A percentile compares a stretch with the other conserved stretches of the same genome.
Evolutionary conservation across 2,113 vertebrate genomes (phyloP).

Genomic region (Camelus bactrianus): DNA sequence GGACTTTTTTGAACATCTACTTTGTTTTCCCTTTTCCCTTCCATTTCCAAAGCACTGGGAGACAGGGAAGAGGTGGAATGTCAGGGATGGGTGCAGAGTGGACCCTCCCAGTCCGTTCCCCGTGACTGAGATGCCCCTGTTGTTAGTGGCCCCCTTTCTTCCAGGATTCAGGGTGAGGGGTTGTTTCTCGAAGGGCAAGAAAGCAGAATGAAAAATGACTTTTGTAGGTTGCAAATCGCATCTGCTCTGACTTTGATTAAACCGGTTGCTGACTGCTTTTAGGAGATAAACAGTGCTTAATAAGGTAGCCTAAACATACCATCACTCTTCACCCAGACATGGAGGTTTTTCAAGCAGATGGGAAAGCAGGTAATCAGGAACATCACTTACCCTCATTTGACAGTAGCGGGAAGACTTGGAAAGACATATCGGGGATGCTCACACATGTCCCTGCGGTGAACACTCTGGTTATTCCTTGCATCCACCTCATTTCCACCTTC

Average conservation of each 20-base stretch:
- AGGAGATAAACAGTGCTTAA: slow-evolving; percentile 64
- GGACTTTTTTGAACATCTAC: background rate
- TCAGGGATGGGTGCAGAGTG: background rate
- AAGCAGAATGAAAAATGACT: slow-evolving; percentile 26
- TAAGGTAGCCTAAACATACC: background rate
- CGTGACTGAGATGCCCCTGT: rapidly evolving
- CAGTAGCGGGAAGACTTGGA: background rate
- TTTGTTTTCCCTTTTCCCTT: background rate
- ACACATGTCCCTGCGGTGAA: background rate
- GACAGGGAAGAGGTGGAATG: background rate
- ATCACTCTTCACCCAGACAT: slow-evolving; percentile 3
- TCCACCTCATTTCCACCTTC: background rate
- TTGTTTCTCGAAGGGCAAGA: background rate
- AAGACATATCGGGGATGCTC: background rate
- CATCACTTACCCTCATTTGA: background rate
- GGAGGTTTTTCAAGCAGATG: slow-evolving; percentile 32
- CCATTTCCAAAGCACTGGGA: background rate
- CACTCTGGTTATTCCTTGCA: rapidly evolving
- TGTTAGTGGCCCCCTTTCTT: background rate
- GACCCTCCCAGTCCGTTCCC: background rate
- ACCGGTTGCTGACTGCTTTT: background rate
- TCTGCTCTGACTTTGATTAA: slow-evolving; percentile 69
- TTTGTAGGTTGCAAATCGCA: background rate
- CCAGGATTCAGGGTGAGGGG: background rate
- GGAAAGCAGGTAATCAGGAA: background rate